phyloP scores from a whole-genome alignment of 2,797 vertebrate genomes.

The Alcedo atthis region DNA sequence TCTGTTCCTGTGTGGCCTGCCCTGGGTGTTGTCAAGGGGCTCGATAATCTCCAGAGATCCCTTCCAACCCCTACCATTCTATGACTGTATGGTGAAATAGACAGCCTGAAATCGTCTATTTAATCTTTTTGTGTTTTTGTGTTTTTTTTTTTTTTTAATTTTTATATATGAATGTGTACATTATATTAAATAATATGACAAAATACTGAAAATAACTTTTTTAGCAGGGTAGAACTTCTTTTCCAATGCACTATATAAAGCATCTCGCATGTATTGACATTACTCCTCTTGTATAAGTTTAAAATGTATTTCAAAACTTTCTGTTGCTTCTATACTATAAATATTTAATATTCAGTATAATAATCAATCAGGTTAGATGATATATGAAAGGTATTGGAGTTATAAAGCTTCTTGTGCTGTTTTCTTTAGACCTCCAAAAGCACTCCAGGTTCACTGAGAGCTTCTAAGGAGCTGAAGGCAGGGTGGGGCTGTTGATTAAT shows the following conservation, averaged over 20 bases:
- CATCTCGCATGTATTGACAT: not conserved
- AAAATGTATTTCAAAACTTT: slow-evolving; percentile 45
- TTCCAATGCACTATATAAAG: not conserved
- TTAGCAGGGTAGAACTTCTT: not conserved
- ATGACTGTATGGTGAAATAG: not conserved
- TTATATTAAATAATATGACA: not conserved
- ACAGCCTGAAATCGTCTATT: not conserved
- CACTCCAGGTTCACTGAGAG: slow-evolving; percentile 43
- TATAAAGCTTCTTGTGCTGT: slow-evolving; percentile 53
- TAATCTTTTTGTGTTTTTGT: not conserved
- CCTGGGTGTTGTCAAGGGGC: too few species aligned
- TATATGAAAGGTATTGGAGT: slow-evolving; percentile 27
- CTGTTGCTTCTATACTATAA: slow-evolving; percentile 61
- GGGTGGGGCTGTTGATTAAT: slow-evolving; percentile 73
- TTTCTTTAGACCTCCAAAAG: slow-evolving; percentile 42
- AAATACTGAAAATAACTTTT: not conserved
- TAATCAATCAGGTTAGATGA: slow-evolving; percentile 54
- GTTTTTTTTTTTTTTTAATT: not conserved
- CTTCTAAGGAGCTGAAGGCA: slow-evolving; percentile 71
- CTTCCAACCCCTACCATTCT: too few species aligned
- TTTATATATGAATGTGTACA: not conserved
- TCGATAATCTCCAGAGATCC: too few species aligned
- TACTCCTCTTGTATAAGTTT: not conserved
- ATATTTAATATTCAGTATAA: slow-evolving; percentile 75
- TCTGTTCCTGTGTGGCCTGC: too few species aligned